Percentiles rank a stretch among this genome's conserved stretches.
Conservation (phyloP, 23 tunicate species). For the Aplidium turbinatum region DNA sequence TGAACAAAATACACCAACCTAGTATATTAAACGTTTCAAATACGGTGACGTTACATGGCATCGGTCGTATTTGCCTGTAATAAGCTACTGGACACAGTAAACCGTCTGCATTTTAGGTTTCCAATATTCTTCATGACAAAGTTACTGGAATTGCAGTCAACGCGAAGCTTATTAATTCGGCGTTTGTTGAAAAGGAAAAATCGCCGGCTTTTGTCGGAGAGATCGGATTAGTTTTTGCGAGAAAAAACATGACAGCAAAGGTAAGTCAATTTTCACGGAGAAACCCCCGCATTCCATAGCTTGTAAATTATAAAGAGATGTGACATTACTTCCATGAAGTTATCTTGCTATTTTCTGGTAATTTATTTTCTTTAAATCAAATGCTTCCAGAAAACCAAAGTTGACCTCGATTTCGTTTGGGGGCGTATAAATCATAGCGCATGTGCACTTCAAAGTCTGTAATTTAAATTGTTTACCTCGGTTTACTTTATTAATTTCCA, state of each 20-base stretch:
- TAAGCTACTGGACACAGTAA: no score
- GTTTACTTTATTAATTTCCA: not conserved
- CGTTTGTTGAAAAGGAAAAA: not conserved
- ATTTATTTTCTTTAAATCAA: no score
- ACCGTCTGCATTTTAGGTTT: not conserved
- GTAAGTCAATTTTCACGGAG: not conserved
- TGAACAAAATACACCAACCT: no score
- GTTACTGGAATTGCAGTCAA: slow-evolving; percentile 46
- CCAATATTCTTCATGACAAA: slow-evolving; percentile 42
- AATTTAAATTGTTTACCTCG: not conserved
- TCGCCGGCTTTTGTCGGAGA: slow-evolving; percentile 26
- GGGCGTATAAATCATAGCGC: not conserved
- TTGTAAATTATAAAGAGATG: no score
- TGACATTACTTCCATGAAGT: no score
- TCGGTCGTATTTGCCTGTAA: no score
- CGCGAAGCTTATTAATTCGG: slow-evolving; percentile 25
- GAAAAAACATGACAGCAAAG: not conserved
- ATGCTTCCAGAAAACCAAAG: no score
- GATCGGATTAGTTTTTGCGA: slow-evolving; percentile 14
- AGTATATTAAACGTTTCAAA: no score
- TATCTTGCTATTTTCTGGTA: no score
- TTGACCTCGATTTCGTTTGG: no score
- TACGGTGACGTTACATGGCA: no score
- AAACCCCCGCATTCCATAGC: no score
- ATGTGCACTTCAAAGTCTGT: not conserved